Conservation (phyloP, 2,888 invertebrate genomes). For the Leptothorax acervorum region DNA sequence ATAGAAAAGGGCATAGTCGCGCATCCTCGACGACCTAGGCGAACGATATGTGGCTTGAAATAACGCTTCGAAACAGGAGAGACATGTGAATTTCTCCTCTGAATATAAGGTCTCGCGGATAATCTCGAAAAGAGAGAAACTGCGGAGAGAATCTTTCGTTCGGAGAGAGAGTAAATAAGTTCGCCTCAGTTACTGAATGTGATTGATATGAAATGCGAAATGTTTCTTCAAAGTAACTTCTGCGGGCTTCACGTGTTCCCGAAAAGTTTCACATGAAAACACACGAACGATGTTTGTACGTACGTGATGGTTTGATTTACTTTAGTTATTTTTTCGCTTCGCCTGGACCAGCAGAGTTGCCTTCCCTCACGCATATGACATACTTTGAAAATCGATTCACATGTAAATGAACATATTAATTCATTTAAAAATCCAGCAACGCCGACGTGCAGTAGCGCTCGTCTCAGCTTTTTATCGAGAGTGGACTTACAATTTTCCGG, state of each 20-base stretch:
- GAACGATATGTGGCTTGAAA: neutral
- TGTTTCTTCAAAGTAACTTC: constrained; percentile 27
- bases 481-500: constrained; percentile 50
- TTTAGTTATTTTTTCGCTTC: constrained; percentile 10
- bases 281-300: constrained; percentile 10
- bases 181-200: neutral
- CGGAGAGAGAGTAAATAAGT: neutral
- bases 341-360: constrained; percentile 7
- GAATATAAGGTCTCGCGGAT: neutral
- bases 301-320: constrained; percentile 24
- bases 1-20: neutral
- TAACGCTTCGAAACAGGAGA: neutral
- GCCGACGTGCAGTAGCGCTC: constrained; percentile 44
- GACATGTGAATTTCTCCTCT: constrained; percentile 14
- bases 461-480: constrained; percentile 20
- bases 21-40: no score
- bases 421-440: constrained; percentile 37
- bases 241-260: neutral
- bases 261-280: constrained; percentile 28
- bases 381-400: constrained; percentile 50
- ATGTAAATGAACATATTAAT: constrained; percentile 47
- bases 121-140: neutral
- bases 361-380: constrained; percentile 11
- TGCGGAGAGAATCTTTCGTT: neutral
- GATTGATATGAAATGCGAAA: constrained; percentile 19